phyloP scores from a whole-genome alignment of 2,888 invertebrate species.

The Podabrus alpinus region DNA sequence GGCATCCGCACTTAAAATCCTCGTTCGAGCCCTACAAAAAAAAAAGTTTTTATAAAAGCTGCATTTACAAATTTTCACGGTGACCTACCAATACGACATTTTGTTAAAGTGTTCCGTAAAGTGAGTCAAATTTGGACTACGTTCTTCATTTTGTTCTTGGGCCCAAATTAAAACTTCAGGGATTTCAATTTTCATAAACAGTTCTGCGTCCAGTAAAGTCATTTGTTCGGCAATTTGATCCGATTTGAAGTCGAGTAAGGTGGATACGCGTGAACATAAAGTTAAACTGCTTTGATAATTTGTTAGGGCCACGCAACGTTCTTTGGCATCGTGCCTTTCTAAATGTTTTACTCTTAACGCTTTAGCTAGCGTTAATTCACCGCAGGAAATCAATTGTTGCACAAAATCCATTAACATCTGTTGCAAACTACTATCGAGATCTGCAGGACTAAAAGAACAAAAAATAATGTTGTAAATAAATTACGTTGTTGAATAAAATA shows the following conservation, averaged over 20 bases:
- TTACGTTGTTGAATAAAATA: constrained; percentile 6
- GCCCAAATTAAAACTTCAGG: constrained; percentile 98
- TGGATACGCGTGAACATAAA: constrained; percentile 57
- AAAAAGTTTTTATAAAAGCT: constrained; percentile 1
- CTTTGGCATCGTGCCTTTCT: constrained; percentile 69
- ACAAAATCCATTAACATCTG: constrained; percentile 90
- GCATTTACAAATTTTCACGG: background rate
- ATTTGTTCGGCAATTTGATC: constrained; percentile 97
- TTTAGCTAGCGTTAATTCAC: constrained; percentile 90
- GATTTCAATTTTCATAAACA: constrained; percentile 95
- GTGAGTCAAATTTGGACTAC: constrained; percentile 92
- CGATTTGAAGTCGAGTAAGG: constrained; percentile 90
- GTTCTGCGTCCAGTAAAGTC: constrained; percentile 92
- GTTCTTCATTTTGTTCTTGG: constrained; percentile 95
- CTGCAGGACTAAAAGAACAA: constrained; percentile 69
- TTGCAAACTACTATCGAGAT: constrained; percentile 80
- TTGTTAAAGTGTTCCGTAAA: constrained; percentile 99
- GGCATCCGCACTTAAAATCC: constrained; percentile 92
- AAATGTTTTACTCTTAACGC: constrained; percentile 87
- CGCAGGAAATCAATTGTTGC: constrained; percentile 88
- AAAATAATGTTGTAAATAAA: background rate
- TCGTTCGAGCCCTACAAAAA: constrained; percentile 77
- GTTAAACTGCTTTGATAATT: constrained; percentile 40
- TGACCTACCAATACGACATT: constrained; percentile 93
- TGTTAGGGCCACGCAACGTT: constrained; percentile 36